These are phyloP conservation scores for Chondrosia reniformis DNA, from an alignment of 37 sponge, comb jelly and placozoan species.

Conservation along the genomic window DNA sequence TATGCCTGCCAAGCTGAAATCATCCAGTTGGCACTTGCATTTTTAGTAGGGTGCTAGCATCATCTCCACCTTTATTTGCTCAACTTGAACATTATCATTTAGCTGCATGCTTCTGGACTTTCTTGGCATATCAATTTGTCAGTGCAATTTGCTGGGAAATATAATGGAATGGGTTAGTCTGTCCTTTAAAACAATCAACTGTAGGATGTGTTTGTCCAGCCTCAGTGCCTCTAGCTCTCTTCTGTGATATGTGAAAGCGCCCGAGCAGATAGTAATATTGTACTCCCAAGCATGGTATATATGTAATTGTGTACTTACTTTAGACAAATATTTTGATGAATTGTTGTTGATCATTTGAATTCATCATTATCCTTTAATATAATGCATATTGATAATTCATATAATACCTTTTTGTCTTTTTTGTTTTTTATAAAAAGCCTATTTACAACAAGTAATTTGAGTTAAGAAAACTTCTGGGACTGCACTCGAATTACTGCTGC, in stretches of 20 bases:
- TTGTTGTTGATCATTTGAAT: too few relatives aligned
- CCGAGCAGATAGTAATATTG: too few relatives aligned
- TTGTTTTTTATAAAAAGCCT: too few relatives aligned
- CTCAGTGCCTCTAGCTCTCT: slow-evolving; percentile 21
- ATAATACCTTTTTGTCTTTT: too few relatives aligned
- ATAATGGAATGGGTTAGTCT: slow-evolving; percentile 19
- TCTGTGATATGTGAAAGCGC: background rate
- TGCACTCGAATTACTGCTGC: too few relatives aligned
- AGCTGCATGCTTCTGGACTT: slow-evolving; percentile 24
- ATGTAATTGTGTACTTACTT: too few relatives aligned
- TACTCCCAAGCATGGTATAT: too few relatives aligned
- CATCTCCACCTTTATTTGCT: slow-evolving; percentile 19
- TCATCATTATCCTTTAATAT: too few relatives aligned
- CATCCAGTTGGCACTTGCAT: background rate
- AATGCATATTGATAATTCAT: too few relatives aligned
- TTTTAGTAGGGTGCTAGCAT: background rate
- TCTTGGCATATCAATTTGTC: slow-evolving; percentile 49
- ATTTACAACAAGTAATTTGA: too few relatives aligned
- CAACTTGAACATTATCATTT: slow-evolving; percentile 4
- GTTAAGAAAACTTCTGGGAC: too few relatives aligned
- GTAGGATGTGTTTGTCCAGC: background rate
- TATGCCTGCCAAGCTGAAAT: background rate
- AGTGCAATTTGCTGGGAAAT: slow-evolving; percentile 41
- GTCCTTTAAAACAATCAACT: background rate
- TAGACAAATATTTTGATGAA: too few relatives aligned